Base-by-base conservation (phyloP, 2,888 invertebrate species). In the Noctua fimbriata region DNA sequence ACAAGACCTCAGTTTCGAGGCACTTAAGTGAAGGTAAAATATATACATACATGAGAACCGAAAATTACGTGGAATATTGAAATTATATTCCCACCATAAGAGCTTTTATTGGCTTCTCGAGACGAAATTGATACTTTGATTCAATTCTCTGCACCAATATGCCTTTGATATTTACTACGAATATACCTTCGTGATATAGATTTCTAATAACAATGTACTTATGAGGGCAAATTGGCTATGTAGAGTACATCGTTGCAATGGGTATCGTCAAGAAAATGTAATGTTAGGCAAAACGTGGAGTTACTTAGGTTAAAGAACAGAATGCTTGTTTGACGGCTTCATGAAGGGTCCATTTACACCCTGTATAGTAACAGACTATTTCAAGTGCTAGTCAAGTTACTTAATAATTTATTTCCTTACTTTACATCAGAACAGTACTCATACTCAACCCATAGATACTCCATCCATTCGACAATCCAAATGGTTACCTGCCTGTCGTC, bases 81-180 rank as follows among this genome's bases (percentile, higher is more conserved):
- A 73, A 76, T 76, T n/a, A n/a, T n/a, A 18, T 82, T 76, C 76
- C 21, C 55, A 41, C 47, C 65, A 16, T 60, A 32, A 67, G 18
- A 12, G 78, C 80, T 80, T 67, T 83, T 80, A 80, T 76, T 78
- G 84, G 79, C 79, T 83, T 69, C 79, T 60, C 52, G 44, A 69
- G 44, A n/a, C 60, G 28, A 84, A 84, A 84, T 81, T 78, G 60
- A 81, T 84, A 52, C 60, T 55, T 44, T 69, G 69, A 80, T 80
- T 83, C 36, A 69, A 80, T 80, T 83, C 10, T 49, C 44, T 60
- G 24, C 32, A 49, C 49, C 67, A 44, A 67, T 36, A 18, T 32
- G n/a, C 28, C 36, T 76, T 55, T 55, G 52, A 18, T 65, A 65
- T 36, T 24, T 16, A 47, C 52, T 44, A 55, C 28, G 36, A 16